phyloP scores from a whole-genome alignment of 1,140 invertebrate genomes.

The Leptonema lineaticorne region DNA sequence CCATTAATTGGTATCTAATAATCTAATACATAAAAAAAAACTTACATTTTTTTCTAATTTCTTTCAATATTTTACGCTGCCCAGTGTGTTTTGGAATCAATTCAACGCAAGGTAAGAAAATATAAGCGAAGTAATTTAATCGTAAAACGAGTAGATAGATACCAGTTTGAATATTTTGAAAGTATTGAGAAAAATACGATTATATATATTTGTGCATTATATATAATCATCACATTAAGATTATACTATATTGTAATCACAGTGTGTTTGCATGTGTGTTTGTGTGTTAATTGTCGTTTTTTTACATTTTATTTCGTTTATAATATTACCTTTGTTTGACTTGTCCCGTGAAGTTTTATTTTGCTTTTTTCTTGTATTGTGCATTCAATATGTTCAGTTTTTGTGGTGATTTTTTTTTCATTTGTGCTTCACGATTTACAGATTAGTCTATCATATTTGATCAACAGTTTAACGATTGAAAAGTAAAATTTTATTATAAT shows the following conservation, averaged over 20 bases:
- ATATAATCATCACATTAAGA: too few species aligned
- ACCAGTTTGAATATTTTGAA: constrained; percentile 1
- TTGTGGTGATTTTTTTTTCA: constrained; percentile 1
- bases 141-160: constrained; percentile 35
- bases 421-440: too few species aligned
- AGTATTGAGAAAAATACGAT: constrained; percentile 15
- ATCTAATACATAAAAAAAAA: neutral
- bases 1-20: neutral
- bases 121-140: constrained; percentile 34
- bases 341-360: constrained; percentile 41
- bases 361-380: constrained; percentile 31
- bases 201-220: neutral
- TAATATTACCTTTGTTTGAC: constrained; percentile 38
- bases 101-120: constrained; percentile 93
- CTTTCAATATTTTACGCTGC: constrained; percentile 59
- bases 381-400: neutral
- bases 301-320: too few species aligned
- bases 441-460: too few species aligned
- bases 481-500: too few species aligned
- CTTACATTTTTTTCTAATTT: constrained; percentile 11
- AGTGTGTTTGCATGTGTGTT: constrained; percentile 43
- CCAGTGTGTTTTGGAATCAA: constrained; percentile 97
- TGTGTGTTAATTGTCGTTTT: constrained; percentile 38
- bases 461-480: too few species aligned
- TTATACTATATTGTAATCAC: constrained; percentile 31